phyloP scores from a whole-genome alignment of 2,113 vertebrate species.

The Phrynosoma platyrhinos region DNA sequence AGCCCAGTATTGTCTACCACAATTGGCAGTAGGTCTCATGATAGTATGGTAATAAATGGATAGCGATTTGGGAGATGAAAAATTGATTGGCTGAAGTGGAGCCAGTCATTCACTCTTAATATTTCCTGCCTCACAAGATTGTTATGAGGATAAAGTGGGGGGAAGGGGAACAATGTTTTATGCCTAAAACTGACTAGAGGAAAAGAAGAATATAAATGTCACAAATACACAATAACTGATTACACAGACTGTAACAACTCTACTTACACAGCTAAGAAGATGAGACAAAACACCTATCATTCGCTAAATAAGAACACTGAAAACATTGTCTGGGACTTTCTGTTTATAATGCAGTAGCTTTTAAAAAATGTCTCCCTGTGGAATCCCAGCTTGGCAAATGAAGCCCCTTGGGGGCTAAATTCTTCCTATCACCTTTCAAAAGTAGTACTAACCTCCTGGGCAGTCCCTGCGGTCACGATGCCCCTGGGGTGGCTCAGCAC shows the following conservation, averaged over 20 bases:
- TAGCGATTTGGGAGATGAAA: no score
- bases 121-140: no score
- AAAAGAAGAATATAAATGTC: not conserved
- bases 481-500: not conserved
- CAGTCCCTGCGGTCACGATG: constrained; percentile 47
- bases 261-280: not conserved
- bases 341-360: not conserved
- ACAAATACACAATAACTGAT: not conserved
- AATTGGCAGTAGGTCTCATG: no score
- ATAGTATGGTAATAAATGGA: no score
- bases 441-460: constrained; percentile 68
- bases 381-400: not conserved
- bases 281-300: not conserved
- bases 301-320: no score
- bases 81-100: no score
- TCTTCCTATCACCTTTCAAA: not conserved
- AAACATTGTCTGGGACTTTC: not conserved
- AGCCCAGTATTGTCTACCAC: no score
- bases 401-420: not conserved
- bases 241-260: not conserved
- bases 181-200: not conserved
- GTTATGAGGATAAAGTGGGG: no score
- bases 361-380: not conserved
- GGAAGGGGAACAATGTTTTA: no score
- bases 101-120: no score